These are phyloP conservation scores for Periophthalmus magnuspinnatus DNA, from an alignment of 2,797 vertebrate genomes.

Conservation along the genomic window DNA sequence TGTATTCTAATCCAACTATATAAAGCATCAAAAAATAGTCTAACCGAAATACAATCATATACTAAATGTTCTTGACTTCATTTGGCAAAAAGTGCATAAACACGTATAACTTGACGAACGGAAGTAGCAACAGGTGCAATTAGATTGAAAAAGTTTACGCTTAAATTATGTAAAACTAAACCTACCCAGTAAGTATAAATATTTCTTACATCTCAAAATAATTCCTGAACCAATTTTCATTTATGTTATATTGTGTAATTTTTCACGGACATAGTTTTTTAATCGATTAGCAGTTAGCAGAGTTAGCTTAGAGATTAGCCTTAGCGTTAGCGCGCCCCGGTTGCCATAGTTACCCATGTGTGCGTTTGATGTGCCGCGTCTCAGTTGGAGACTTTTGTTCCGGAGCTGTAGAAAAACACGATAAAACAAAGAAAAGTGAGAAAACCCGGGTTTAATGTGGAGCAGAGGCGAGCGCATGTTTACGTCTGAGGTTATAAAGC, in stretches of 20 bases:
- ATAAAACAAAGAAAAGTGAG: neutral
- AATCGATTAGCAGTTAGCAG: neutral
- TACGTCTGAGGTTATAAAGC: neutral
- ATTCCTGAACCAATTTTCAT: neutral
- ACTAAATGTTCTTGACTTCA: no score
- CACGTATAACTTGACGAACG: neutral
- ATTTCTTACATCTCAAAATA: neutral
- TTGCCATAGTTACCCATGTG: slow-evolving; percentile 30
- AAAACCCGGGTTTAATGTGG: neutral
- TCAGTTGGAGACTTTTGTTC: neutral
- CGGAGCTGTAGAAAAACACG: neutral
- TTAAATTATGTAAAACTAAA: neutral
- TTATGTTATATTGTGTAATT: neutral
- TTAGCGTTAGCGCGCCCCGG: neutral
- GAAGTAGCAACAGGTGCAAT: neutral
- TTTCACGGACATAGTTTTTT: neutral
- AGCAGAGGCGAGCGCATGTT: slow-evolving; percentile 22
- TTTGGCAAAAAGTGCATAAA: neutral
- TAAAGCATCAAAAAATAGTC: no score
- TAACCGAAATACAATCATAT: no score
- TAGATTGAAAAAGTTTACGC: neutral
- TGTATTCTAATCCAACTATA: no score
- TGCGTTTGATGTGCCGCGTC: neutral
- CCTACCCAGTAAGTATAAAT: neutral
- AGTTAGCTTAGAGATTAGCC: slow-evolving; percentile 16